These are phyloP conservation scores for Eclectus roratus DNA, from an alignment of 2,113 vertebrate genomes.

Conservation along the genomic window DNA sequence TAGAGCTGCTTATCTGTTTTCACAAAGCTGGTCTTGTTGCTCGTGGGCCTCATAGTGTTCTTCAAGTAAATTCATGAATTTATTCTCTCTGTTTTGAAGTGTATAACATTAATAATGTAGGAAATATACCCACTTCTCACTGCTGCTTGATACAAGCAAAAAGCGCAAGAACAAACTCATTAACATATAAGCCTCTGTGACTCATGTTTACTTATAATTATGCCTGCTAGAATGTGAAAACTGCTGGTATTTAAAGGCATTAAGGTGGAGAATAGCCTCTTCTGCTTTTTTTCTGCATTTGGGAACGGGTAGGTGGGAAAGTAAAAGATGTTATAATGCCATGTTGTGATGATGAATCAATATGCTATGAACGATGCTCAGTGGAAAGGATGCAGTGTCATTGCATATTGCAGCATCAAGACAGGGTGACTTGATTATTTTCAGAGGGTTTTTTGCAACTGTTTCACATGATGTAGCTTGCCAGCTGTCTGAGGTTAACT, in stretches of 20 bases:
- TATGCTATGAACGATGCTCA: neutral
- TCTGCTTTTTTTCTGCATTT: neutral
- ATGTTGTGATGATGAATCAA: neutral
- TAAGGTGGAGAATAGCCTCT: neutral
- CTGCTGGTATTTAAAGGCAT: neutral
- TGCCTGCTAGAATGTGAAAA: neutral
- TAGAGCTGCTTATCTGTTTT: neutral
- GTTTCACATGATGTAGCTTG: neutral
- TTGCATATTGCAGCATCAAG: conserved; percentile 16
- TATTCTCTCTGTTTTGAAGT: neutral
- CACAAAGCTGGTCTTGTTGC: neutral
- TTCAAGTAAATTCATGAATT: neutral
- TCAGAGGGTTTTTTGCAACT: neutral
- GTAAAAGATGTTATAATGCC: neutral
- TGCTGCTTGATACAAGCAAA: neutral
- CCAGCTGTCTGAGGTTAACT: conserved; percentile 18
- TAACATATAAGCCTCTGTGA: neutral
- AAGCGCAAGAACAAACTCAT: neutral
- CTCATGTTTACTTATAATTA: conserved; percentile 23
- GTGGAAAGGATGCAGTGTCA: conserved; percentile 48
- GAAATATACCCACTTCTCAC: neutral
- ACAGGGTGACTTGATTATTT: neutral
- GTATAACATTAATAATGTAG: neutral
- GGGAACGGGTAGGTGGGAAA: neutral
- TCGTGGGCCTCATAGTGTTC: neutral